Evolutionary conservation across 2,797 vertebrate species (phyloP), one percentile per base, ranked within the genome.

Genomic region (Allobates femoralis): DNA sequence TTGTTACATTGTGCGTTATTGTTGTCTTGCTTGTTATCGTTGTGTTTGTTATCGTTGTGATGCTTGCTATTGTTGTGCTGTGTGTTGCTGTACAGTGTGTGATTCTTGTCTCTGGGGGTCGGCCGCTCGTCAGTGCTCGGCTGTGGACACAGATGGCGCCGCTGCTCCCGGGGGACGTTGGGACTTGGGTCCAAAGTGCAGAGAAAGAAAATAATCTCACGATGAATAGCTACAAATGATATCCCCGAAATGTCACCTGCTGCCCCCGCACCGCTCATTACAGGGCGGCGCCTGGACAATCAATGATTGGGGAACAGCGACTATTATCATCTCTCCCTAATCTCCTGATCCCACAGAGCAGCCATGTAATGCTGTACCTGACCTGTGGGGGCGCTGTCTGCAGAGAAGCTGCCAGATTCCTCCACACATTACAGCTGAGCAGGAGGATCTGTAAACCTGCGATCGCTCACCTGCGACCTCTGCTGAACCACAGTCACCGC

Each of bases 121-220:
- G 84, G 89, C 90, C 37, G 74, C 19, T 66, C 90, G 85, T 89
- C 89, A 89, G 81, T 88, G 88, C 81, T 71, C 84, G 85, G 87
- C 88, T 83, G 89, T 76, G 78, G 50, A 77, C 88, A 77, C 88
- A 90, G 89, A 89, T 89, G 89, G 90, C 73, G 86, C 46, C 55
- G 87, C 30, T 69, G 79, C 73, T 87, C 78, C n/a, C 30, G 73
- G 77, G 89, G 28, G 62, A 71, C 50, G 12, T 41, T 23, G 28
- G 51, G 46, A 83, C 81, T 30, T 66, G 34, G 50, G 16, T 69
- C 18, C n/a, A 56, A 55, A 67, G 18, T 55, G 19, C 41, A 28
- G 18, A 53, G 58, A 15, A 81, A 28, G 3, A 41, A 51, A 19
- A 46, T 66, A 60, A 67, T 81, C 41, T 53, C 5, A 71, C 10